phyloP scores from a whole-genome alignment of 2,888 invertebrate genomes.

The Apodemia arnacis region DNA sequence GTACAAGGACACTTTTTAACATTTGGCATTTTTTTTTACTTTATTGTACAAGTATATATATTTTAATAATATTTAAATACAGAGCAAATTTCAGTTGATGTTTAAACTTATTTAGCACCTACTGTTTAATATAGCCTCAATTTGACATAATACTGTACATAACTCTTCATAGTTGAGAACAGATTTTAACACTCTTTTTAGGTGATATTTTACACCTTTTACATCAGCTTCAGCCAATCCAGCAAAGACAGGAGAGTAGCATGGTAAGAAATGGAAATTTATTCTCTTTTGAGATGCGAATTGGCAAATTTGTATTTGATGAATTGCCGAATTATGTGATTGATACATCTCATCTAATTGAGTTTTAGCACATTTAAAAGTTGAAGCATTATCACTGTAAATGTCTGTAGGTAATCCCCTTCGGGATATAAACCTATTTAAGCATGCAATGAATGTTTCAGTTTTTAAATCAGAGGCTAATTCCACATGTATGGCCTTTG shows the following conservation, averaged over 20 bases:
- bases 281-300: conserved; percentile 47
- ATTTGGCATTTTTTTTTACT: too few species aligned
- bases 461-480: conserved; percentile 46
- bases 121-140: not conserved
- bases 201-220: conserved; percentile 58
- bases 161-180: not conserved
- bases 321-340: conserved; percentile 1
- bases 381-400: conserved; percentile 64
- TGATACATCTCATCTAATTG: conserved; percentile 49
- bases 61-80: too few species aligned
- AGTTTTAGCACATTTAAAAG: conserved; percentile 60
- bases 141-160: not conserved
- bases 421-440: conserved; percentile 64
- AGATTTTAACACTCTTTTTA: conserved; percentile 52
- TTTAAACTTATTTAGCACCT: too few species aligned
- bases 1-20: too few species aligned
- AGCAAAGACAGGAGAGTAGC: conserved; percentile 63
- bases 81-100: too few species aligned
- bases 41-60: too few species aligned
- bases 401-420: conserved; percentile 49
- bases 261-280: conserved; percentile 64
- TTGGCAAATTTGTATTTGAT: too few species aligned
- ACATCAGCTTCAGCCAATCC: conserved; percentile 34
- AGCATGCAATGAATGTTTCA: conserved; percentile 61
- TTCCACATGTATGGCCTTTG: conserved; percentile 67